phyloP scores from a whole-genome alignment of 2,113 vertebrate species.

The Lipophrys pholis region DNA sequence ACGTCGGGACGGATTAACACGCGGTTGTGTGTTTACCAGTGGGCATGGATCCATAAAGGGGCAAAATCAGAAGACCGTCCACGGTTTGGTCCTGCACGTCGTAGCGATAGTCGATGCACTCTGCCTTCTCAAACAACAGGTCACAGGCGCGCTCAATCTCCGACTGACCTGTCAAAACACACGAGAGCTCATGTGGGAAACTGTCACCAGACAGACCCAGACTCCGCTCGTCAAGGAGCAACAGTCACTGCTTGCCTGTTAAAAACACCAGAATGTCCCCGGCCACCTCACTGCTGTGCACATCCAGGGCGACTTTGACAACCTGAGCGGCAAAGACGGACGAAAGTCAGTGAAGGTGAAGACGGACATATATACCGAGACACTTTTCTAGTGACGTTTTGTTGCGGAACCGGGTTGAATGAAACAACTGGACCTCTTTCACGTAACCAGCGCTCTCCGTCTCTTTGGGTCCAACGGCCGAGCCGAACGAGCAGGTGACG shows the following conservation, averaged over 20 bases:
- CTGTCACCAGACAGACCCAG: neutral
- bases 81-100: constrained; percentile 89
- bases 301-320: constrained; percentile 90
- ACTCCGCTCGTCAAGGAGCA: neutral
- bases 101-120: constrained; percentile 91
- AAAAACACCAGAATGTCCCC: constrained; percentile 97
- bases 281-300: constrained; percentile 90
- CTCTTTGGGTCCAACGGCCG: constrained; percentile 91
- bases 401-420: too few relatives aligned
- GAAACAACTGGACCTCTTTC: constrained; percentile 87
- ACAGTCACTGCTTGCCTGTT: constrained; percentile 85
- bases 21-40: constrained; percentile 85
- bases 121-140: constrained; percentile 91
- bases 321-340: constrained; percentile 79
- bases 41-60: constrained; percentile 95
- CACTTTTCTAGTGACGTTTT: too few relatives aligned
- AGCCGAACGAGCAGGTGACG: constrained; percentile 91
- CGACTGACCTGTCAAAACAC: constrained; percentile 86
- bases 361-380: too few relatives aligned
- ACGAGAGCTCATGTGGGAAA: neutral
- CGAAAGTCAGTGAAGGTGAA: neutral
- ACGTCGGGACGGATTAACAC: neutral
- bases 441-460: constrained; percentile 88
- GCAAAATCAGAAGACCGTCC: constrained; percentile 94
- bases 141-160: constrained; percentile 96